These are phyloP conservation scores for Caenorhabditis briggsae DNA, from an alignment of 1,140 invertebrate genomes.

Conservation along the genomic window DNA sequence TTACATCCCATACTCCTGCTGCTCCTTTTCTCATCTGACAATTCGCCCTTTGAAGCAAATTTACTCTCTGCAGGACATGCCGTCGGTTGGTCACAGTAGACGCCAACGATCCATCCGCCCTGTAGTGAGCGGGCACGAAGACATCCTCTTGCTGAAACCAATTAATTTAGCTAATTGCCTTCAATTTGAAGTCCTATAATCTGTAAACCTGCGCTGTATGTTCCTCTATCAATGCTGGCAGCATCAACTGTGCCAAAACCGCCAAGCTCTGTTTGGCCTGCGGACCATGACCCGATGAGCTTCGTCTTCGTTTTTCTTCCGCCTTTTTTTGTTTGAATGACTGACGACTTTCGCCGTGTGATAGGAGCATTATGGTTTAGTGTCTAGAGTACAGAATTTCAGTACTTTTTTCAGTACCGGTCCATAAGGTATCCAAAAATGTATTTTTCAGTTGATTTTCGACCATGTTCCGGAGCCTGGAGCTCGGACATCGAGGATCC, in stretches of 20 bases:
- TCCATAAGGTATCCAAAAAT: too few relatives aligned
- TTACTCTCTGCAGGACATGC: neutral
- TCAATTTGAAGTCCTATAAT: neutral
- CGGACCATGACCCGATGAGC: constrained; percentile 1
- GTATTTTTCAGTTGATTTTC: too few relatives aligned
- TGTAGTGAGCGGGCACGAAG: neutral
- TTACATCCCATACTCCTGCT: constrained; percentile 53
- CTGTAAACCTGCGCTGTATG: constrained; percentile 6
- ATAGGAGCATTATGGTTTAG: constrained; percentile 1
- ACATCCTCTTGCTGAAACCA: constrained; percentile 43
- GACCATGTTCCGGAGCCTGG: too few relatives aligned
- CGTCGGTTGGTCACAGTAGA: neutral
- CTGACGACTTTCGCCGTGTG: constrained; percentile 18
- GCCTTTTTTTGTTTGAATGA: constrained; percentile 22
- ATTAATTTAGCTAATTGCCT: neutral
- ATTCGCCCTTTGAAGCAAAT: constrained; percentile 36
- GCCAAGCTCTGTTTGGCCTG: constrained; percentile 55
- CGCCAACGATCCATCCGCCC: neutral
- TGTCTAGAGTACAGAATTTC: neutral
- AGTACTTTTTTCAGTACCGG: neutral
- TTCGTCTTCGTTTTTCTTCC: neutral
- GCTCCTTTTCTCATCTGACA: constrained; percentile 48
- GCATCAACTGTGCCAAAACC: constrained; percentile 54
- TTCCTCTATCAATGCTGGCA: constrained; percentile 49
- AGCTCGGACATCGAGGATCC: too few relatives aligned